Conservation (phyloP, 2,797 vertebrate genomes). For the Oreochromis grahami region DNA sequence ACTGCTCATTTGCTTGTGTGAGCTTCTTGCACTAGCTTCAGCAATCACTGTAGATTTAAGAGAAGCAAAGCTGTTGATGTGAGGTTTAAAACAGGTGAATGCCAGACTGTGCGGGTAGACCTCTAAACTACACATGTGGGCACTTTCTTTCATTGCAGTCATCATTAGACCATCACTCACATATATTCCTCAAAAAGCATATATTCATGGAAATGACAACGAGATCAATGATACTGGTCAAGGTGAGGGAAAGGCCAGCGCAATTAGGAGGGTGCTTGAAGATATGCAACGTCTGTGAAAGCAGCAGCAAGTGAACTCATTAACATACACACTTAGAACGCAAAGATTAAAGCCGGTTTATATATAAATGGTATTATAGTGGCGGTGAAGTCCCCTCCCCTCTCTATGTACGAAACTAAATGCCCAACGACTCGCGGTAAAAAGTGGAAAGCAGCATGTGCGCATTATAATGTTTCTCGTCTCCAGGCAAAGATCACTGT, state of each 20-base stretch:
- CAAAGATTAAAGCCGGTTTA: not conserved
- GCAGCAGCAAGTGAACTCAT: not conserved
- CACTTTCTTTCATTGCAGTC: not conserved
- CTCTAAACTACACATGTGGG: not conserved
- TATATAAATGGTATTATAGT: not conserved
- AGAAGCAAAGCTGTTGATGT: not conserved
- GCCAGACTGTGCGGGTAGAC: not conserved
- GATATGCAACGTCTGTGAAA: not conserved
- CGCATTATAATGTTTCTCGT: conserved; percentile 35
- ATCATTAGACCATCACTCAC: not conserved
- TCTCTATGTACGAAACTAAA: conserved; percentile 2
- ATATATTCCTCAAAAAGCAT: not conserved
- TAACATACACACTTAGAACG: not conserved
- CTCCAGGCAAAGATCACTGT: conserved; percentile 31
- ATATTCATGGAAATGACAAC: not conserved
- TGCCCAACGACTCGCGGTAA: conserved; percentile 13
- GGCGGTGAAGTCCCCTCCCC: not conserved
- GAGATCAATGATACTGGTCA: not conserved
- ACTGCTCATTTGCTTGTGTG: not conserved
- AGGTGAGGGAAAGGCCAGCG: not conserved
- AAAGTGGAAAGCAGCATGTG: conserved; percentile 28
- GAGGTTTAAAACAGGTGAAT: not conserved
- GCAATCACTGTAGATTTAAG: not conserved
- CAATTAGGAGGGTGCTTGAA: not conserved
- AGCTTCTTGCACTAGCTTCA: not conserved